phyloP scores from a whole-genome alignment of 2,888 invertebrate genomes.

The Ormyrus labotus region DNA sequence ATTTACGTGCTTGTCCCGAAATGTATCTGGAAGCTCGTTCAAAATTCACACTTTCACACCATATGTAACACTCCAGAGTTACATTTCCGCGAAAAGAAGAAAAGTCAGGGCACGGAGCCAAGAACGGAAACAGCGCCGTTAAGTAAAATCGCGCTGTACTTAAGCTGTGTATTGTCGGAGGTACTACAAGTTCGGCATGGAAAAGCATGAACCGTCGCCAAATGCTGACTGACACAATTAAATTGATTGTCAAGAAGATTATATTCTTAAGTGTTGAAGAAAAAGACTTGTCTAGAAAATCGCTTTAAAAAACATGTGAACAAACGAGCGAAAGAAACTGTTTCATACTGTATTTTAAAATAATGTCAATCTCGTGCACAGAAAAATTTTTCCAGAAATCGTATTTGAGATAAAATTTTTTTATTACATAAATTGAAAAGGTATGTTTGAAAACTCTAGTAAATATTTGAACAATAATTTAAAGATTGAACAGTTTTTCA shows the following conservation, averaged over 20 bases:
- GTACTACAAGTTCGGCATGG: neutral
- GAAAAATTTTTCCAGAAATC: too few species aligned
- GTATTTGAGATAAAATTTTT: too few species aligned
- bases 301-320: too few species aligned
- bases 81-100: neutral
- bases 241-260: constrained; percentile 30
- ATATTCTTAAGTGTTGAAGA: neutral
- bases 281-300: neutral
- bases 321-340: too few species aligned
- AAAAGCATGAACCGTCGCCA: neutral
- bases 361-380: too few species aligned
- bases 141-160: constrained; percentile 30
- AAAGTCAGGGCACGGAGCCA: neutral
- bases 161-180: neutral
- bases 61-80: too few species aligned
- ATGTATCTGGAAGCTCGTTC: constrained; percentile 2
- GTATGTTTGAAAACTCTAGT: too few species aligned
- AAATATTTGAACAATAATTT: too few species aligned
- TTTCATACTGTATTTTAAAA: too few species aligned
- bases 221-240: constrained; percentile 21
- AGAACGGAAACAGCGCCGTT: constrained; percentile 25
- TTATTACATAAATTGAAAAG: too few species aligned
- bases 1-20: too few species aligned
- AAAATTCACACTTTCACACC: constrained; percentile 16
- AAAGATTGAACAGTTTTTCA: too few species aligned